Evolutionary conservation across 2,113 vertebrate species (phyloP).

Genomic region (Chaetops frenatus): DNA sequence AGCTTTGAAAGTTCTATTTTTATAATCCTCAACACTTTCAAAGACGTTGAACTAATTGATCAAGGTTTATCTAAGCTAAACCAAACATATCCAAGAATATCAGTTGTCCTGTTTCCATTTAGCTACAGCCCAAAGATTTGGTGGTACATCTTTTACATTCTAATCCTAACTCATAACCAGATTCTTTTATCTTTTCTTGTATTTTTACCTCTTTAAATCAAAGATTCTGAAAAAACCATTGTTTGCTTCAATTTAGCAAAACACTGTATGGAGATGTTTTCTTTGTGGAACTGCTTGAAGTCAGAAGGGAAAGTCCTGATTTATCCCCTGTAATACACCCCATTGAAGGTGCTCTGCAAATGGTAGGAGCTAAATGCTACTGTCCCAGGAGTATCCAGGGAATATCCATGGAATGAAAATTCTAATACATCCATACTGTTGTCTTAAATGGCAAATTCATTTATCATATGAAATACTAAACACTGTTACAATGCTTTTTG

Average conservation of each 20-base stretch:
- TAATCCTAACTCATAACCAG: not conserved
- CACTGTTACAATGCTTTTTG: not conserved
- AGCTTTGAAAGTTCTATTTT: not conserved
- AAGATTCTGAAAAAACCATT: not conserved
- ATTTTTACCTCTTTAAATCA: not conserved
- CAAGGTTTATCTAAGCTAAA: not conserved
- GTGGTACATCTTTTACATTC: not conserved
- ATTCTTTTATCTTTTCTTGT: not conserved
- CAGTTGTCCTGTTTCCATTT: not conserved
- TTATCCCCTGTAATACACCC: constrained; percentile 51
- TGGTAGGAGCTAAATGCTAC: constrained; percentile 42
- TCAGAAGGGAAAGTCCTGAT: not conserved
- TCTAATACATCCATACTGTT: constrained; percentile 44
- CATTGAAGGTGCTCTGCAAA: constrained; percentile 56
- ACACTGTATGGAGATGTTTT: constrained; percentile 49
- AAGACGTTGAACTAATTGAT: not conserved
- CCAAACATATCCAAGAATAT: not conserved
- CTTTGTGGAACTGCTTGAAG: constrained; percentile 55
- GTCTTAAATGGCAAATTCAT: constrained; percentile 31
- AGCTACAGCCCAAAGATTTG: not conserved
- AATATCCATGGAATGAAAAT: constrained; percentile 38
- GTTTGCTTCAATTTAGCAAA: constrained; percentile 47
- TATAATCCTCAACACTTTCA: not conserved
- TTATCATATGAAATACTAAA: not conserved
- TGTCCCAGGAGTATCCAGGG: constrained; percentile 35